Percentiles rank a stretch among this genome's conserved stretches.
Conservation (phyloP, 2,888 invertebrate species). For the Lypha dubia region DNA sequence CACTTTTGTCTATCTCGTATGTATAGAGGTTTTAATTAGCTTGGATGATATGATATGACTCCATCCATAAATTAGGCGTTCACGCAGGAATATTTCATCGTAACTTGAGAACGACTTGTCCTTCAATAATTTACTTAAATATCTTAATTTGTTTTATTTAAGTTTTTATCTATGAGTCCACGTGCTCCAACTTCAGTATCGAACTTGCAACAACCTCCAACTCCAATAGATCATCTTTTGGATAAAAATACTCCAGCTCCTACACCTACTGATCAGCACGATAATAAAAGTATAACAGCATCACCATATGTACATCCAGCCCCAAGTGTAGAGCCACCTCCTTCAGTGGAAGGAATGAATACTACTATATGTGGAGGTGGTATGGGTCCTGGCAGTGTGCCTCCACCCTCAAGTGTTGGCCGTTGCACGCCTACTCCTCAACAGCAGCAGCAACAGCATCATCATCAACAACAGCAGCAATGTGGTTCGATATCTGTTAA, state of each 20-base stretch:
- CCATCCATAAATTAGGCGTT: too few species aligned
- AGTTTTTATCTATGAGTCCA: slow-evolving; percentile 84
- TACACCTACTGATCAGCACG: slow-evolving; percentile 83
- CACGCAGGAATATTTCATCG: too few species aligned
- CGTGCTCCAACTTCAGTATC: slow-evolving; percentile 85
- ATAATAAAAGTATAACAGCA: slow-evolving; percentile 83
- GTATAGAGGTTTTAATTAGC: too few species aligned
- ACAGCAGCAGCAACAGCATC: slow-evolving; percentile 70
- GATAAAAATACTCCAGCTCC: slow-evolving; percentile 84
- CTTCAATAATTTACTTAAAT: neutral
- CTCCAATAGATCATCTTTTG: slow-evolving; percentile 82
- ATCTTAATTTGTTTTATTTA: neutral
- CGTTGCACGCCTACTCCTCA: slow-evolving; percentile 76
- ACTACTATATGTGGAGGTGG: slow-evolving; percentile 48
- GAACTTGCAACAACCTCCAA: slow-evolving; percentile 83
- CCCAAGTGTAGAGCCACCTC: slow-evolving; percentile 82
- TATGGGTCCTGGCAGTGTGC: slow-evolving; percentile 77
- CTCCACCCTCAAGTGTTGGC: slow-evolving; percentile 77
- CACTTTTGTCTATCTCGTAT: too few species aligned
- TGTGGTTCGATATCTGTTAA: slow-evolving; percentile 81
- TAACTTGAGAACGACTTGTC: too few species aligned
- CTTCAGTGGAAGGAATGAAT: slow-evolving; percentile 79
- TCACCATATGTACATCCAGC: slow-evolving; percentile 83
- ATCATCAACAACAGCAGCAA: slow-evolving; percentile 73
- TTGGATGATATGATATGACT: too few species aligned